Evolutionary conservation across 2,888 invertebrate genomes (phyloP).

Genomic region (Caenorhabditis wallacei): DNA sequence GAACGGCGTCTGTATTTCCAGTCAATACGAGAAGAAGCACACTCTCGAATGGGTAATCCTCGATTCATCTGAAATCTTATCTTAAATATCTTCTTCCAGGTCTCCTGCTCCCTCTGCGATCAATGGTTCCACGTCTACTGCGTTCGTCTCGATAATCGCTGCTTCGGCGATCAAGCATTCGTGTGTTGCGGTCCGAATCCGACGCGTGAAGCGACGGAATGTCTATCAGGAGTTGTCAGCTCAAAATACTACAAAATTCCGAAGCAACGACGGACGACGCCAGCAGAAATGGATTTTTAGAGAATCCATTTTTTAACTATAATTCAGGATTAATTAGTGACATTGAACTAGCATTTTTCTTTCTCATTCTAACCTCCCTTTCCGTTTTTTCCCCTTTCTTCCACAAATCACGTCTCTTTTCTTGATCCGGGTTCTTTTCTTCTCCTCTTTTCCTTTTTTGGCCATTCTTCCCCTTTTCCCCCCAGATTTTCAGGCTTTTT

Average conservation of each 20-base stretch:
- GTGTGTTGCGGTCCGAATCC: not conserved
- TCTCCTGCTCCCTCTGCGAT: constrained; percentile 3
- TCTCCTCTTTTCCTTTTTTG: too few species aligned
- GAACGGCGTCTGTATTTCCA: constrained; percentile 2
- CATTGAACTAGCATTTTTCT: constrained; percentile 30
- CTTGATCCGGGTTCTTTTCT: not conserved
- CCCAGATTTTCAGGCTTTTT: too few species aligned
- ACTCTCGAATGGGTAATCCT: constrained; percentile 37
- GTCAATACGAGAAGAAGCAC: not conserved
- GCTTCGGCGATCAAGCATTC: not conserved
- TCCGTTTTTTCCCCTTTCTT: not conserved
- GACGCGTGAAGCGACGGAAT: not conserved
- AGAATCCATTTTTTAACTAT: too few species aligned
- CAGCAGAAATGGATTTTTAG: constrained; percentile 1
- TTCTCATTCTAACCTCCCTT: not conserved
- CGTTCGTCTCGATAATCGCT: not conserved
- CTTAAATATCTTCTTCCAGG: not conserved
- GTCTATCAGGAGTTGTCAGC: not conserved
- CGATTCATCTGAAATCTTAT: not conserved
- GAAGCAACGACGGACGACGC: not conserved
- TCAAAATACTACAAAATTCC: not conserved
- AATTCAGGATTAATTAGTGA: constrained; percentile 28
- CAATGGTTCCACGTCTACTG: not conserved
- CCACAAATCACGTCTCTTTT: not conserved
- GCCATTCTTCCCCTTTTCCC: too few species aligned